Evolutionary conservation across 2,797 vertebrate genomes (phyloP).

Genomic region (Pantherophis alleghaniensis): DNA sequence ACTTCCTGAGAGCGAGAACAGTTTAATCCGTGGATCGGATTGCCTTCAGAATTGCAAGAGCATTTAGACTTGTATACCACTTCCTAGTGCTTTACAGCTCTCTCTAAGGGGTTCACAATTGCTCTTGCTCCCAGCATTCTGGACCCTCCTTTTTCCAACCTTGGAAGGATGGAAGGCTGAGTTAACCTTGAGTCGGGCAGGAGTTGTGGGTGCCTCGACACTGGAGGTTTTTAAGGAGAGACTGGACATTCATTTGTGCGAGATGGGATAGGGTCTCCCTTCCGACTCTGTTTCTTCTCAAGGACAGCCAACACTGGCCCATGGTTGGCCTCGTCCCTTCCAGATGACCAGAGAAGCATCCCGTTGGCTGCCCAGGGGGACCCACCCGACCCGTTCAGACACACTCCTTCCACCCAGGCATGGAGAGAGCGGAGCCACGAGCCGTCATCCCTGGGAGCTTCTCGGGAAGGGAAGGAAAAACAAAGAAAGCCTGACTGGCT

Average conservation of each 20-base stretch:
- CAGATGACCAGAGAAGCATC: not conserved
- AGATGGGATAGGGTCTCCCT: not conserved
- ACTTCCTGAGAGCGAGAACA: too few relatives aligned
- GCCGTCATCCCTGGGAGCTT: slow-evolving; percentile 37
- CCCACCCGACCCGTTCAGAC: not conserved
- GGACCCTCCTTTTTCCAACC: too few relatives aligned
- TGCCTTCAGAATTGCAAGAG: too few relatives aligned
- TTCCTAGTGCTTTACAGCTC: too few relatives aligned
- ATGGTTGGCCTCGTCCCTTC: not conserved
- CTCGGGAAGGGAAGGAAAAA: slow-evolving; percentile 26
- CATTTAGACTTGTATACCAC: too few relatives aligned
- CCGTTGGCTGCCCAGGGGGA: not conserved
- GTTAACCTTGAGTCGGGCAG: not conserved
- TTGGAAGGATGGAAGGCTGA: too few relatives aligned
- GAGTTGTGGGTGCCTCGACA: not conserved
- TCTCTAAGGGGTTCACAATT: too few relatives aligned
- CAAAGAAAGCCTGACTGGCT: slow-evolving; percentile 46
- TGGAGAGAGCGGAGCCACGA: slow-evolving; percentile 47
- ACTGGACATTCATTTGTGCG: too few relatives aligned
- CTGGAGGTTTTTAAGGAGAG: not conserved
- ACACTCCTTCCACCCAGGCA: not conserved
- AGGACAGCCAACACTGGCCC: not conserved
- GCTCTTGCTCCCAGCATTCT: too few relatives aligned
- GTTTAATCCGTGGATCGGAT: too few relatives aligned
- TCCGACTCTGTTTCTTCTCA: not conserved